Conservation (phyloP, 2,113 vertebrate species). For the Amazona guildingii region DNA sequence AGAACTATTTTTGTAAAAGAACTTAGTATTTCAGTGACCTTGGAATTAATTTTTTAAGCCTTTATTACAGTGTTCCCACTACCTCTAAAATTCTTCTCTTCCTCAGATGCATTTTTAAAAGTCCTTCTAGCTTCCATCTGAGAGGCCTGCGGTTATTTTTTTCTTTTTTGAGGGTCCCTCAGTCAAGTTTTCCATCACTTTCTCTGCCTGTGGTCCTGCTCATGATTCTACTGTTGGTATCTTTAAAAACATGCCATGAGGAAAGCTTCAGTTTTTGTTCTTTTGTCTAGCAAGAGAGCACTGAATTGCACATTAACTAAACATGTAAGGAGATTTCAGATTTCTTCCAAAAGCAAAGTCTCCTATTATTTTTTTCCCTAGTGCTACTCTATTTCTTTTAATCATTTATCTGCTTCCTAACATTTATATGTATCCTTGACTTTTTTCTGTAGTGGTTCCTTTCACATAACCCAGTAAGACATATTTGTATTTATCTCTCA, state of each 20-base stretch:
- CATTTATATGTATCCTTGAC: neutral
- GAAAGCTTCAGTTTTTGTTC: neutral
- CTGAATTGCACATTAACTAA: neutral
- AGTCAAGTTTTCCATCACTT: neutral
- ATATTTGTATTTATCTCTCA: neutral
- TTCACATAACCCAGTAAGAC: neutral
- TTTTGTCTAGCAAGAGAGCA: neutral
- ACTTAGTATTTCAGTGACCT: constrained; percentile 13
- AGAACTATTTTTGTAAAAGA: constrained; percentile 8
- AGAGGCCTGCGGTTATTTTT: neutral
- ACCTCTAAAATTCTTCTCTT: neutral
- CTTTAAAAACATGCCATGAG: neutral
- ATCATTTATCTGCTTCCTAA: neutral
- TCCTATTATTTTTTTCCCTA: neutral
- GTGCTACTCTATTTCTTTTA: neutral
- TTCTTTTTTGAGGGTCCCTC: neutral
- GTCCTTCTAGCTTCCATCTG: neutral
- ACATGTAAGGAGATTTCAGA: neutral
- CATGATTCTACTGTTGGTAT: neutral
- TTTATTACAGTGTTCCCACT: neutral
- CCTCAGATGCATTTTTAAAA: neutral
- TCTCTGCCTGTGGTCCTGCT: neutral
- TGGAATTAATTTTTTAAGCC: constrained; percentile 37
- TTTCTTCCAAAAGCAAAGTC: neutral
- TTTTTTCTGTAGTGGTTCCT: neutral